Evolutionary conservation across 2,797 vertebrate genomes (phyloP).

Genomic region (Tauraco hartlaubi): DNA sequence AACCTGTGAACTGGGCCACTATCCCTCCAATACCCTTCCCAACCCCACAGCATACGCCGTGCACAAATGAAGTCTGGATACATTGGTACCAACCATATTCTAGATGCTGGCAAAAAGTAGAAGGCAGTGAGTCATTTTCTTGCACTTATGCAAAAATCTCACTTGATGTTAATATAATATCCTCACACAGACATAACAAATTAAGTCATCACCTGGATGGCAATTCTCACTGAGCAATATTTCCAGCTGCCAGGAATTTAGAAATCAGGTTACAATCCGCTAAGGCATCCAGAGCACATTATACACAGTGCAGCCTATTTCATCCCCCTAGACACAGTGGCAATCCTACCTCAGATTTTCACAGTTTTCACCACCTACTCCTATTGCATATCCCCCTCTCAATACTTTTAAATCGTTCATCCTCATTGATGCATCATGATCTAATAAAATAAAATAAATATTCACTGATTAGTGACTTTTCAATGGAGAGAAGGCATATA

Average conservation of each 20-base stretch:
- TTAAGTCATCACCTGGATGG: constrained; percentile 5
- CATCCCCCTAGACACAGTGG: neutral
- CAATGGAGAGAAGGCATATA: neutral
- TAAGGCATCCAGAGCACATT: neutral
- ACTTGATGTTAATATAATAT: neutral
- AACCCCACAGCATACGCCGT: neutral
- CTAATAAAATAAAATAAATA: neutral
- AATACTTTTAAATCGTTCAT: neutral
- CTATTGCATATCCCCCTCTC: neutral
- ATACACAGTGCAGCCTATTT: neutral
- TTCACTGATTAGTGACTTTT: neutral
- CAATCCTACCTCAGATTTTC: neutral
- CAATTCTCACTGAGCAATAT: neutral
- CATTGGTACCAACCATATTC: neutral
- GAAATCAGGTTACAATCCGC: neutral
- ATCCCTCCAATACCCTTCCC: neutral
- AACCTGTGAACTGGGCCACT: neutral
- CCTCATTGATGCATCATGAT: neutral
- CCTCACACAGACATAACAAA: neutral
- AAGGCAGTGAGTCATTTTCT: neutral
- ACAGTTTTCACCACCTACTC: neutral
- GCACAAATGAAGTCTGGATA: neutral
- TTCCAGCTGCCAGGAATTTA: neutral
- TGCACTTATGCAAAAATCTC: neutral
- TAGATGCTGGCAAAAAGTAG: neutral